phyloP scores from a whole-genome alignment of 2,113 vertebrate genomes.

The Gyps fulvus region DNA sequence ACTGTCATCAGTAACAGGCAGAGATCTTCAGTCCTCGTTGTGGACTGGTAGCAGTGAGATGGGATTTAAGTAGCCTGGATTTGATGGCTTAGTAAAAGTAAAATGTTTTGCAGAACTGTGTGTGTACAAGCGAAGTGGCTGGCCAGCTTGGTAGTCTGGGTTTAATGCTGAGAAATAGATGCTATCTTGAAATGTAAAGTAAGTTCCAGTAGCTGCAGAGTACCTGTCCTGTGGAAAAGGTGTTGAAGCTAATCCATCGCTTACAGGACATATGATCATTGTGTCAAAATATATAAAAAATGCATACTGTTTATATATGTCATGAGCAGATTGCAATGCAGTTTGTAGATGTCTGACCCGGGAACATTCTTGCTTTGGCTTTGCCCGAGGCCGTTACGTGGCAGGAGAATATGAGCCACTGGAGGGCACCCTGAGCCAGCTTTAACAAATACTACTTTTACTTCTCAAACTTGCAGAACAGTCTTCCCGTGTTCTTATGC shows the following conservation, averaged over 20 bases:
- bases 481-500: rapidly evolving
- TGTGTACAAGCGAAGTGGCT: not conserved
- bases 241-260: not conserved
- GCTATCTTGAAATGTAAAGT: not conserved
- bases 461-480: not conserved
- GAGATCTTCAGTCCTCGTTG: not conserved
- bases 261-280: not conserved
- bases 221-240: not conserved
- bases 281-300: not conserved
- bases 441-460: not conserved
- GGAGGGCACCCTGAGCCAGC: conserved; percentile 2
- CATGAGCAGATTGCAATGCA: rapidly evolving
- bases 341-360: not conserved
- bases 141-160: not conserved
- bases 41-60: not conserved
- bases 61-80: not conserved
- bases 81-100: not conserved
- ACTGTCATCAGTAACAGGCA: not conserved
- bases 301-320: not conserved
- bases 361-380: not conserved
- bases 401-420: not conserved
- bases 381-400: rapidly evolving
- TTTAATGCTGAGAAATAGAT: not conserved
- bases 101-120: not conserved
- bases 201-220: not conserved